Evolutionary conservation across 2,797 vertebrate species (phyloP), one percentile per base, ranked within the genome.

Genomic region (Neostethus bicornis): DNA sequence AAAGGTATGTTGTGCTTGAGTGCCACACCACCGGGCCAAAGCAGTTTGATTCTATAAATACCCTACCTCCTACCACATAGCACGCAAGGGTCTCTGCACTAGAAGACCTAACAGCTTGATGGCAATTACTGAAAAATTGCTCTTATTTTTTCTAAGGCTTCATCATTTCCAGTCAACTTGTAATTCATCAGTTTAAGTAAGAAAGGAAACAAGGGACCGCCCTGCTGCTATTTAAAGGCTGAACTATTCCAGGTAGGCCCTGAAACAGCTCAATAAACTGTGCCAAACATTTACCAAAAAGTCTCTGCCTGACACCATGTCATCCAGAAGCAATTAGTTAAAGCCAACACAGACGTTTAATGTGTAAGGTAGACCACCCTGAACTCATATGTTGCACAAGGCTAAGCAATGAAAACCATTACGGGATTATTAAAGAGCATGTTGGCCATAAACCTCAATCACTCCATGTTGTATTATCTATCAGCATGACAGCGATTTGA

Each of bases 161-260:
- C 87, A 90, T 81, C 84, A 89, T 92, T 92, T 92, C 90, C 91
- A 90, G 85, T 88, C 74, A 88, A 80, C 83, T 87, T 89, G 75
- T 85, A 89, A 88, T 90, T 91, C 88, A 86, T 87, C 81, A 84
- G 84, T 78, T 80, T 55, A 41, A 77, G 70, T 78, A 82, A 87
- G 81, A 38, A 9, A n/a, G 62, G 83, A 89, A 85, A 90, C 85
- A 68, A 7, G 59, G 85, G 73, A 53, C 82, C 78, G 75, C 89
- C 90, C 83, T 42, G 41, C 62, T 7, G 60, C 85, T 90, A 89
- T 89, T 90, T 90, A 79, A 87, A 89, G 80, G 66, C 66, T 37
- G 39, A 57, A 75, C 73, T 79, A 79, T 89, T 92, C 82, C 89
- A 91, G 89, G 90, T 90, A 85, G 72, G 67, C 79, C 61, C 81